Conservation (phyloP, 2,113 vertebrate genomes). For the Ascaphus truei region DNA sequence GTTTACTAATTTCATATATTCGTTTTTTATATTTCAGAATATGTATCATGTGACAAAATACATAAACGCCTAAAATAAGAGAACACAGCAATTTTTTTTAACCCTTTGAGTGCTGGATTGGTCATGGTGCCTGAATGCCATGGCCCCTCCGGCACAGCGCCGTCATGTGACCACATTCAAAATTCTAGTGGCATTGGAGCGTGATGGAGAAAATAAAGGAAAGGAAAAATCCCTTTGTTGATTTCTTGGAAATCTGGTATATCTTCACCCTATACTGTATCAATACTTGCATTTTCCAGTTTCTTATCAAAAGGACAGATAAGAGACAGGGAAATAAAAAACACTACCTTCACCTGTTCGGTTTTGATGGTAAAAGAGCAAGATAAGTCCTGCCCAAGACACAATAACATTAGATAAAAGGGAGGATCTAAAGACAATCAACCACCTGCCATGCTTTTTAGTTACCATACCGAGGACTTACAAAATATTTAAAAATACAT, state of each 20-base stretch:
- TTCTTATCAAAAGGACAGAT: not conserved
- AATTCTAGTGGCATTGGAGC: no score
- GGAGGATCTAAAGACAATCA: not conserved
- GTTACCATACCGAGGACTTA: conserved; percentile 1
- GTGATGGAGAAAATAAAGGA: conserved; percentile 10
- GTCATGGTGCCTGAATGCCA: no score
- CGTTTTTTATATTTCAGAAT: no score
- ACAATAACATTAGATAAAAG: not conserved
- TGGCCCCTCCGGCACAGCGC: no score
- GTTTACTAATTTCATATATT: no score
- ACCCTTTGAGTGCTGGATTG: no score
- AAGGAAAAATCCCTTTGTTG: not conserved
- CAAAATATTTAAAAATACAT: not conserved
- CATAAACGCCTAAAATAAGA: no score
- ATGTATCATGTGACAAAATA: no score
- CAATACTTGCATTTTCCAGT: not conserved
- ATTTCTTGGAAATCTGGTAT: not conserved
- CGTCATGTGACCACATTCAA: no score
- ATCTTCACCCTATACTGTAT: no score
- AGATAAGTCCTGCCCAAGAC: not conserved
- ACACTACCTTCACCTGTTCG: not conserved
- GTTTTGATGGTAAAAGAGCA: not conserved
- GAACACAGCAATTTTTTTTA: no score
- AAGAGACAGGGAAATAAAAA: not conserved
- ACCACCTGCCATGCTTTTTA: not conserved